Evolutionary conservation across 2,797 vertebrate species (phyloP).

Genomic region (Menidia menidia): DNA sequence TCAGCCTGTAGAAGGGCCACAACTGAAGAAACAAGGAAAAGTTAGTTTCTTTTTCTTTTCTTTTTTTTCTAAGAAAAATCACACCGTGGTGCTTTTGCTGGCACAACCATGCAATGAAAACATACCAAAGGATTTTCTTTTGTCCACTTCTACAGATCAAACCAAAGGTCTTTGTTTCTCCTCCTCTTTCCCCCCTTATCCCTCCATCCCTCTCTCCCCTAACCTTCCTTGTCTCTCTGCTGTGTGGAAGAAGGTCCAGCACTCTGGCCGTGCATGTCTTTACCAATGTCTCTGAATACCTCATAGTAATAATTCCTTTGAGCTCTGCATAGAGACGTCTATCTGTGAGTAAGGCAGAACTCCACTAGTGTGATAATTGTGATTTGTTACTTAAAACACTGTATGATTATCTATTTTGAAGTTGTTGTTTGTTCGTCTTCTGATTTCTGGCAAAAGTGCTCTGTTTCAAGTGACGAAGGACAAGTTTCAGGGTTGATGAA

Average conservation of each 20-base stretch:
- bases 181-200: constrained; percentile 66
- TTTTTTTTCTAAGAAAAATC: constrained; percentile 51
- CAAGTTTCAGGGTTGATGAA: constrained; percentile 87
- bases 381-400: constrained; percentile 91
- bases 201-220: constrained; percentile 74
- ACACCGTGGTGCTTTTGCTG: constrained; percentile 98
- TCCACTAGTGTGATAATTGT: constrained; percentile 93
- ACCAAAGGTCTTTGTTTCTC: constrained; percentile 91
- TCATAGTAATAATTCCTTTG: constrained; percentile 98
- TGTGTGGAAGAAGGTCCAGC: constrained; percentile 81
- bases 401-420: constrained; percentile 96
- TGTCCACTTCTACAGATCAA: constrained; percentile 92
- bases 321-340: constrained; percentile 96
- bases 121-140: constrained; percentile 96
- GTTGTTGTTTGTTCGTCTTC: constrained; percentile 33
- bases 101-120: constrained; percentile 98
- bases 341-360: constrained; percentile 93
- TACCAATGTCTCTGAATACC: constrained; percentile 99
- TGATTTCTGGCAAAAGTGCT: constrained; percentile 83
- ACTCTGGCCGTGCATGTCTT: constrained; percentile 93
- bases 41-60: constrained; percentile 68
- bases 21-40: constrained; percentile 92
- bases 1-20: constrained; percentile 99
- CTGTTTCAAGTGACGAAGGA: constrained; percentile 86
- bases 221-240: constrained; percentile 69